phyloP scores from a whole-genome alignment of 2,797 vertebrate genomes.

The Choloepus didactylus region DNA sequence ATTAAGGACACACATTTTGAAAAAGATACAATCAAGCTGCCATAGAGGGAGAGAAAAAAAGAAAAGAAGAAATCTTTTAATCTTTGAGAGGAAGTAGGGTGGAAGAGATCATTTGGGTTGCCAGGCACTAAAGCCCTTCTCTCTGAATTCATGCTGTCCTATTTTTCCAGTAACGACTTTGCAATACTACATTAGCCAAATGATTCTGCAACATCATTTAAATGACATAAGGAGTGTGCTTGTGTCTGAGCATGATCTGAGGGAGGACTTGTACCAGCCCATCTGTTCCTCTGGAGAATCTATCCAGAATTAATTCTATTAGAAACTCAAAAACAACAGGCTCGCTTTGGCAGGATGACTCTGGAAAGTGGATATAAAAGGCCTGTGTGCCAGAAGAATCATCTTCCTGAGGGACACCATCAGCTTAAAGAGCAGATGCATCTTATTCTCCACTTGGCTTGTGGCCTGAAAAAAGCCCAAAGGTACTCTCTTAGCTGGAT shows the following conservation, averaged over 20 bases:
- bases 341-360: slow-evolving; percentile 46
- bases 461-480: background rate
- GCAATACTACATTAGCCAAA: slow-evolving; percentile 66
- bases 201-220: slow-evolving; percentile 80
- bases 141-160: slow-evolving; percentile 68
- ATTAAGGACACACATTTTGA: background rate
- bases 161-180: slow-evolving; percentile 79
- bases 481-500: background rate
- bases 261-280: slow-evolving; percentile 66
- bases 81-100: background rate
- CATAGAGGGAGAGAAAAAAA: rapidly evolving
- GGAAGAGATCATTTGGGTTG: background rate
- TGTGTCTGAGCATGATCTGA: slow-evolving; percentile 70
- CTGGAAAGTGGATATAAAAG: slow-evolving; percentile 37
- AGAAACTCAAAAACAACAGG: slow-evolving; percentile 72
- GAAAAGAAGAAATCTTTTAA: background rate
- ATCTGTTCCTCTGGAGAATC: slow-evolving; percentile 82
- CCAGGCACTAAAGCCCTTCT: slow-evolving; percentile 39
- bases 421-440: background rate
- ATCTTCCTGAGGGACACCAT: background rate
- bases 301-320: slow-evolving; percentile 84
- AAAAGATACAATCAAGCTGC: background rate
- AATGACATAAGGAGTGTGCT: slow-evolving; percentile 77
- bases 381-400: background rate
- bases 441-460: background rate